Evolutionary conservation across 1,140 invertebrate species (phyloP), one percentile per base, ranked within the genome.

Genomic region (Meloidogyne exigua): DNA sequence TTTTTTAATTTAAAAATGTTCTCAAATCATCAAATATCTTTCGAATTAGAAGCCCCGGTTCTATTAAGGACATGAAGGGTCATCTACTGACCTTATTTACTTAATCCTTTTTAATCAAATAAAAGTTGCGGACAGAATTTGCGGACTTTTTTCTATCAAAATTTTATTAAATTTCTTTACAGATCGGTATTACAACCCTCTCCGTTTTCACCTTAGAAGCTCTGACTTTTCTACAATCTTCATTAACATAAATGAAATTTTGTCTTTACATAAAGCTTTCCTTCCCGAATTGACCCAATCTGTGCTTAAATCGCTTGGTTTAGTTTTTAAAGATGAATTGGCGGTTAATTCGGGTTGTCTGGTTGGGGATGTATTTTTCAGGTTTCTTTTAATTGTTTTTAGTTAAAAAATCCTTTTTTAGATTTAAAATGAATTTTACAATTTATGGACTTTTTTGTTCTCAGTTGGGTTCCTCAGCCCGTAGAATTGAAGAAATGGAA

Each of bases 381-480:
- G 26, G 23, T 57, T 21, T 7, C 25, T 72, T 79, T n/a, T 79
- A 32, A 32, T 36, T 42, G 68, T 80, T 36, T 23, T 79, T 80
- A 21, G n/a, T n/a, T 23, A 15, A 76, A 23, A 32, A 49, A 36
- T 68, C 44, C 21, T 18, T 28, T 71, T 75, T 79, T 79, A 78
- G 77, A 11, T 95, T 92, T 91, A 92, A 94, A 82, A 92, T 95
- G 84, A 92, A 92, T 77, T 93, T 98, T 87, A 90, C 97, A 15
- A 91, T 96, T 67, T 98, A 98, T 87, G 95, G 94, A 13, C 92
- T 94, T 83, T 98, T 96, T 88, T 98, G 95, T 89, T 93, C 95
- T 5, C 95, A 95, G 88, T 90, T 98, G 26, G 92, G 94, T 0
- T 88, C 89, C 42, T 93, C 94, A 36, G 93, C 94, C 84, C 91